Evolutionary conservation across 1,140 invertebrate genomes (phyloP), one percentile per base, ranked within the genome.

Genomic region (Dermatophagoides farinae): DNA sequence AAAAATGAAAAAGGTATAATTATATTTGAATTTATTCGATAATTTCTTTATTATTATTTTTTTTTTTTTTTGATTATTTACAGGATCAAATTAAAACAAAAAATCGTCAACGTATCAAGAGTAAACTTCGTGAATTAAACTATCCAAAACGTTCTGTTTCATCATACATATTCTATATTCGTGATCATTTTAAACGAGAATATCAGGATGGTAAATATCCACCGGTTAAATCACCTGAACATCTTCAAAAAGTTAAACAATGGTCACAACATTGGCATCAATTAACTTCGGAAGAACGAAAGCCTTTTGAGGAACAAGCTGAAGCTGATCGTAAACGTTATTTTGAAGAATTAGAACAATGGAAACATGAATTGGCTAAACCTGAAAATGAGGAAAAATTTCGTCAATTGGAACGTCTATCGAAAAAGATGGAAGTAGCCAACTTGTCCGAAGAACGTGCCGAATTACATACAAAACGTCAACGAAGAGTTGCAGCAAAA

Each of bases 321-420:
- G 44, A 60, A 43, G 38, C 4, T 20, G 58, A 60, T 43, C 41
- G 44, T 37, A 8, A 18, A 14, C 43, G 58, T 11, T 60, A 60
- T 43, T 49, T 39, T 38, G 58, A 60, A 14, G 46, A 47, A 25
- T 22, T 60, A 20, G 23, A 60, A 23, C 16, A 60, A 25, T 60
- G 58, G 58, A 60, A 60, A 40, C 23, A 47, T 10, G 25, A 60
- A 38, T n/a, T 60, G 6, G 58, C 58, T 20, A 47, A 60, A 25
- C 58, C 58, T 1, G 58, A 60, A 23, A 60, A 60, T 25, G 39
- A 49, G 18, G 43, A 60, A 37, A 18, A 47, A 9, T 23, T 60
- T 6, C 10, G 16, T 1, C 23, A 40, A 41, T 25, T 60, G n/a
- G 44, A 49, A 31, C 23, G 44, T 16, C 16, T 60, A n/a, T 47